Conservation (phyloP, 2,888 invertebrate species). For the Leptinotarsa rubiginosa region DNA sequence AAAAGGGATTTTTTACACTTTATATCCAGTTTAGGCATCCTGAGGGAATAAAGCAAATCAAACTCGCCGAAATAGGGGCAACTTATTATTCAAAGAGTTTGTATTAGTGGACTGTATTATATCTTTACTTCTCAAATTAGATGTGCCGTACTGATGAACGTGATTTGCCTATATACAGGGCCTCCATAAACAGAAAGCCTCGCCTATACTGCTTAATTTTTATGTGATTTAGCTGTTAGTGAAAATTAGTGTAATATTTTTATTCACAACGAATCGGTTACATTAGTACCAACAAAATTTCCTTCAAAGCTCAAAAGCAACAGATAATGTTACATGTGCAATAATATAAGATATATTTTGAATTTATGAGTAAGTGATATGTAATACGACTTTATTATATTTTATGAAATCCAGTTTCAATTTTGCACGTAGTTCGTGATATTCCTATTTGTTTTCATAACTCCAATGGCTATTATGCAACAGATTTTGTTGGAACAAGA, state of each 20-base stretch:
- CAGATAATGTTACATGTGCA: conserved; percentile 51
- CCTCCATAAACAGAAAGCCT: conserved; percentile 41
- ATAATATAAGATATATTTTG: conserved; percentile 50
- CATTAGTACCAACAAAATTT: conserved; percentile 24
- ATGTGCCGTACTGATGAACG: neutral
- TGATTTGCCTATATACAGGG: neutral
- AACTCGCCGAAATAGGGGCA: too few relatives aligned
- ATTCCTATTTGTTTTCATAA: neutral
- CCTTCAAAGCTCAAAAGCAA: conserved; percentile 49
- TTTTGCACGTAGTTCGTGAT: neutral
- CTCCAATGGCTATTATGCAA: too few relatives aligned
- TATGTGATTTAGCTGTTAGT: conserved; percentile 41
- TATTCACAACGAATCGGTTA: conserved; percentile 30
- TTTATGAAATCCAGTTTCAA: conserved; percentile 23
- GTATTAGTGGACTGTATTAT: too few relatives aligned
- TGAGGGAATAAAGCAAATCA: too few relatives aligned
- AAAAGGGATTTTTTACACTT: too few relatives aligned
- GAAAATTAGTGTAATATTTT: conserved; percentile 23
- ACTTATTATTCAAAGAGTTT: too few relatives aligned
- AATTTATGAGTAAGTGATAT: conserved; percentile 51
- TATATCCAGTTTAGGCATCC: too few relatives aligned
- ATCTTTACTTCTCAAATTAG: too few relatives aligned
- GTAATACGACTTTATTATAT: conserved; percentile 49
- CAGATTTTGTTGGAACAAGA: neutral
- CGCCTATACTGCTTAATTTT: conserved; percentile 46